phyloP scores from a whole-genome alignment of 1,140 invertebrate species.

The Littorina saxatilis region DNA sequence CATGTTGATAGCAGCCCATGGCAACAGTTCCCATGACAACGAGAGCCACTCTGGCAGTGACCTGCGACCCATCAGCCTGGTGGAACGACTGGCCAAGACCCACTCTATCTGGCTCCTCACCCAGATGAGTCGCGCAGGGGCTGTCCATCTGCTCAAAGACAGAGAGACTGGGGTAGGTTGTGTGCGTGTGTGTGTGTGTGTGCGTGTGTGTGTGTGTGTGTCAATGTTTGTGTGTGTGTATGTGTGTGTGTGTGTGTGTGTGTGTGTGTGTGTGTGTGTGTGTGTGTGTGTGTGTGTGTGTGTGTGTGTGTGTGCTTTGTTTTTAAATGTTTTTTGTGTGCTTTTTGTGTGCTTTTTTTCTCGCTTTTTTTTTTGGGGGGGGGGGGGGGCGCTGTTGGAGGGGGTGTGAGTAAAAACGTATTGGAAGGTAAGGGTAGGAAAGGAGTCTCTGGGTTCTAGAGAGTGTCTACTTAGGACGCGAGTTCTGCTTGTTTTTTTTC shows the following conservation, averaged over 20 bases:
- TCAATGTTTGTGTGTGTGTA: not conserved
- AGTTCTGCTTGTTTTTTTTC: no score
- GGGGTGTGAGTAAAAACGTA: no score
- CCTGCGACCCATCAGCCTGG: constrained; percentile 81
- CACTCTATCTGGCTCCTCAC: constrained; percentile 97
- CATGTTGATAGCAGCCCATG: not conserved
- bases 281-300: not conserved
- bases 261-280: not conserved
- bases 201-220: not conserved
- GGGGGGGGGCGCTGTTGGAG: no score
- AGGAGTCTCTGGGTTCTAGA: no score
- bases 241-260: no score
- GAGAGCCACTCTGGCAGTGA: constrained; percentile 29
- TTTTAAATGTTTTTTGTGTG: no score
- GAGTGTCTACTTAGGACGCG: no score
- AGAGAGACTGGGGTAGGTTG: constrained; percentile 90
- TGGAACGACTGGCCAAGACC: constrained; percentile 91
- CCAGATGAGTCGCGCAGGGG: constrained; percentile 93
- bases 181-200: not conserved
- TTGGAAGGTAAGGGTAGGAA: no score
- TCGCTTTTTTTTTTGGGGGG: no score
- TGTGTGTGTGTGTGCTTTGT: not conserved
- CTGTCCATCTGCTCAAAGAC: constrained; percentile 93
- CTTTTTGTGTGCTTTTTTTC: no score
- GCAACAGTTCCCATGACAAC: not conserved